These are phyloP conservation scores for Porites australiensis DNA, from an alignment of 64 coral and sea anemone genomes.

Conservation along the genomic window DNA sequence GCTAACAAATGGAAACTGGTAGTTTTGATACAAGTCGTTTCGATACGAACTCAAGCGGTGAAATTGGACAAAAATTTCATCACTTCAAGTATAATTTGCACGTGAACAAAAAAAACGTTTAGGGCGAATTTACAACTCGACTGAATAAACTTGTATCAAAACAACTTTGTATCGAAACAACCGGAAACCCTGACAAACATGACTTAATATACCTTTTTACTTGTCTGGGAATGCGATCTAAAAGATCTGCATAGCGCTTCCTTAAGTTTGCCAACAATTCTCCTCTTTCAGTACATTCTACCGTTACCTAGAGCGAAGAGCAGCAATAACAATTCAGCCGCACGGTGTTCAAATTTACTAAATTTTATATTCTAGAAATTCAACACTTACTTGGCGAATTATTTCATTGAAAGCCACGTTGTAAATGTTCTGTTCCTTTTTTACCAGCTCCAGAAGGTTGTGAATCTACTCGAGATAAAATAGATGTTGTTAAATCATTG, in stretches of 20 bases:
- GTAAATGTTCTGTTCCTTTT: slow-evolving; percentile 97
- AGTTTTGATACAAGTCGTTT: too few species aligned
- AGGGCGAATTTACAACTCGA: too few species aligned
- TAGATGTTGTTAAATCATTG: not conserved
- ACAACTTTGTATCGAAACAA: too few species aligned
- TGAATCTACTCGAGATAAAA: slow-evolving; percentile 71
- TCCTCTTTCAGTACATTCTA: slow-evolving; percentile 98
- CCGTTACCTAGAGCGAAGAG: slow-evolving; percentile 57
- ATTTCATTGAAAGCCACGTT: slow-evolving; percentile 99
- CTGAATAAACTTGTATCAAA: too few species aligned
- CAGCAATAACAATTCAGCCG: not conserved
- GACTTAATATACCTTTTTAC: slow-evolving; percentile 79
- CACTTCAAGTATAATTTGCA: too few species aligned
- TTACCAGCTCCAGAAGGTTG: slow-evolving; percentile 91
- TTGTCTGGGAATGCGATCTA: slow-evolving; percentile 95
- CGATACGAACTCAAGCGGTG: too few species aligned
- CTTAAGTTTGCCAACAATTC: slow-evolving; percentile 90
- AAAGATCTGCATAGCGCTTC: slow-evolving; percentile 83
- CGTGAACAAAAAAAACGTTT: too few species aligned
- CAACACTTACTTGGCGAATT: slow-evolving; percentile 84
- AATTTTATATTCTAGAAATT: not conserved
- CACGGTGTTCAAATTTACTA: not conserved
- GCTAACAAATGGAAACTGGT: too few species aligned
- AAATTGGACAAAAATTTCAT: too few species aligned
- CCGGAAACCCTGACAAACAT: too few species aligned